These are phyloP conservation scores for Rhinolophus ferrumequinum DNA, from an alignment of 2,113 vertebrate species.

Conservation along the genomic window DNA sequence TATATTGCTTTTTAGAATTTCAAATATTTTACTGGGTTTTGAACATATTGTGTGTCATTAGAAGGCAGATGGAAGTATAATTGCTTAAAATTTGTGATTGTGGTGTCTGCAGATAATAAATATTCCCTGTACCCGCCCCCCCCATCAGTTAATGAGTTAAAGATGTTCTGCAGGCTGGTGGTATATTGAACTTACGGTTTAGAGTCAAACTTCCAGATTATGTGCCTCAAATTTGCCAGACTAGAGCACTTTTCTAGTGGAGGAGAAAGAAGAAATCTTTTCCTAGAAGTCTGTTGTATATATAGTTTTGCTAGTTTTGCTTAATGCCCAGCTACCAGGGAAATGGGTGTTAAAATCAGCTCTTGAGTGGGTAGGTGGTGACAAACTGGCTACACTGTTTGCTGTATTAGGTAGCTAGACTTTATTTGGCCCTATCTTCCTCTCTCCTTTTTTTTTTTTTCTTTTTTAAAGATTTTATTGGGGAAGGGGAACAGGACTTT, in stretches of 20 bases:
- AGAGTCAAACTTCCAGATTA: neutral
- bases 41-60: neutral
- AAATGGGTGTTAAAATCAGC: neutral
- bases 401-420: neutral
- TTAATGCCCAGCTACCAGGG: neutral
- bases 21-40: constrained; percentile 45
- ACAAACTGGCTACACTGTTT: neutral
- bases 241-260: neutral
- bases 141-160: neutral
- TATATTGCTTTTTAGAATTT: constrained; percentile 55
- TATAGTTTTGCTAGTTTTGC: neutral
- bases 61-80: constrained; percentile 19
- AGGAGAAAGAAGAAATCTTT: neutral
- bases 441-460: neutral
- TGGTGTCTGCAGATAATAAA: neutral
- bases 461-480: too few species aligned
- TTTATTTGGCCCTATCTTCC: neutral
- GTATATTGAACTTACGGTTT: neutral
- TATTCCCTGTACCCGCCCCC: neutral
- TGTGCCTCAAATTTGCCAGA: neutral
- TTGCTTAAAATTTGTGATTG: constrained; percentile 34
- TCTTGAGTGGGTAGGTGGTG: neutral
- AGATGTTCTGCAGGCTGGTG: neutral
- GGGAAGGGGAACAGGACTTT: too few species aligned
- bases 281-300: neutral